A percentile compares a stretch with the other conserved stretches of the same genome.
These are phyloP conservation scores for Puntigrus tetrazona DNA, from an alignment of 2,113 vertebrate species.

Conservation along the genomic window DNA sequence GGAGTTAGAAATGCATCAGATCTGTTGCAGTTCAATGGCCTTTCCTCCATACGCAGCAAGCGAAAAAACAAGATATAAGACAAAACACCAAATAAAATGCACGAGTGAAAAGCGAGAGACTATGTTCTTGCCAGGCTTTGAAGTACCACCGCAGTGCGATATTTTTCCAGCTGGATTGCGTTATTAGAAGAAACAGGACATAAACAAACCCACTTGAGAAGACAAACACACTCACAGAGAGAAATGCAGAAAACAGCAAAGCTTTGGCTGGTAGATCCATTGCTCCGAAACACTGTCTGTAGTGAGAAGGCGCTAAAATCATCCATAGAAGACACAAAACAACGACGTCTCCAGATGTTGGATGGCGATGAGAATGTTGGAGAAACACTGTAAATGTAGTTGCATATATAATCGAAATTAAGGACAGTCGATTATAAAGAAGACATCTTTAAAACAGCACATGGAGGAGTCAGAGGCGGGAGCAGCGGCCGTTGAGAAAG, in stretches of 20 bases:
- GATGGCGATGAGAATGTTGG: background rate
- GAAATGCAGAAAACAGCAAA: background rate
- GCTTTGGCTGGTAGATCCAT: background rate
- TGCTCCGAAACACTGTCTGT: background rate
- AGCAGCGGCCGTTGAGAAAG: conserved; percentile 1
- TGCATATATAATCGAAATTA: conserved; percentile 77
- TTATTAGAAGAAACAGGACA: background rate
- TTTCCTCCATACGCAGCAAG: background rate
- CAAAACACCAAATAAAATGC: background rate
- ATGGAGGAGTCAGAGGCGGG: background rate
- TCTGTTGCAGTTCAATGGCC: background rate
- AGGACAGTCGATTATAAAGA: conserved; percentile 60
- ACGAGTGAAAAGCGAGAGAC: background rate
- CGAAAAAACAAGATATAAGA: background rate
- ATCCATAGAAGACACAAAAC: conserved; percentile 23
- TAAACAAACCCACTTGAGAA: background rate
- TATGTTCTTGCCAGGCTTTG: background rate
- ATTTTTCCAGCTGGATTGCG: background rate
- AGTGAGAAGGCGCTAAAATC: conserved; percentile 24
- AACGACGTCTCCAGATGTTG: background rate
- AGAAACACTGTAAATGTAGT: conserved; percentile 43
- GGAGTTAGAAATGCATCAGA: background rate
- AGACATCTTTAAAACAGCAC: conserved; percentile 20
- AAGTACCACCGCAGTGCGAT: background rate
- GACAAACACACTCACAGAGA: background rate